Evolutionary conservation across 2,888 invertebrate species (phyloP).

Genomic region (Phyllotreta striolata): DNA sequence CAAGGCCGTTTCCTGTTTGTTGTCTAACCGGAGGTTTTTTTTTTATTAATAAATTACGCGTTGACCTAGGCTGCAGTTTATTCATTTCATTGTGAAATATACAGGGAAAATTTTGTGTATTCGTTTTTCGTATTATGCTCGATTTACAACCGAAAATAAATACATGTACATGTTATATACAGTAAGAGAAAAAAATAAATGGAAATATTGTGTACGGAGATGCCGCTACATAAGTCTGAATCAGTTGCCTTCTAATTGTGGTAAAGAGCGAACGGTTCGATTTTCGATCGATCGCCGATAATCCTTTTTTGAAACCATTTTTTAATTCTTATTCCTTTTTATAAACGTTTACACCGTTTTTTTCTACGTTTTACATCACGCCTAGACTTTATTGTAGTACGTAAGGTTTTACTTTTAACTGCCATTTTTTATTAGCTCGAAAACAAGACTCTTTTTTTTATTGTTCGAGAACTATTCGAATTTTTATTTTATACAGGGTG

Average conservation of each 20-base stretch:
- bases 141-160: constrained; percentile 18
- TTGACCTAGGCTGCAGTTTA: neutral
- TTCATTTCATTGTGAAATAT: no score
- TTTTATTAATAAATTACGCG: constrained; percentile 3
- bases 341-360: constrained; percentile 13
- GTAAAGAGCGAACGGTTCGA: constrained; percentile 34
- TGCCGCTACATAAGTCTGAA: constrained; percentile 63
- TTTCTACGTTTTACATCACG: constrained; percentile 15
- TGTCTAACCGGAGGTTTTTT: neutral
- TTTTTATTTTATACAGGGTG: no score
- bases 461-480: no score
- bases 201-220: constrained; percentile 52
- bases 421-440: neutral
- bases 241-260: constrained; percentile 60
- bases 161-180: constrained; percentile 1
- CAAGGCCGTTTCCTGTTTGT: constrained; percentile 1
- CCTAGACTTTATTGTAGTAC: neutral
- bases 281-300: no score
- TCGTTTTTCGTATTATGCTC: constrained; percentile 20
- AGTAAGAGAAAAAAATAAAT: constrained; percentile 31
- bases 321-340: constrained; percentile 13
- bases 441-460: neutral
- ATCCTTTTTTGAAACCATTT: constrained; percentile 24
- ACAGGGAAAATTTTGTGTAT: no score
- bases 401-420: neutral